These are phyloP conservation scores for Malachius bipustulatus DNA, from an alignment of 2,888 invertebrate genomes.

Conservation along the genomic window DNA sequence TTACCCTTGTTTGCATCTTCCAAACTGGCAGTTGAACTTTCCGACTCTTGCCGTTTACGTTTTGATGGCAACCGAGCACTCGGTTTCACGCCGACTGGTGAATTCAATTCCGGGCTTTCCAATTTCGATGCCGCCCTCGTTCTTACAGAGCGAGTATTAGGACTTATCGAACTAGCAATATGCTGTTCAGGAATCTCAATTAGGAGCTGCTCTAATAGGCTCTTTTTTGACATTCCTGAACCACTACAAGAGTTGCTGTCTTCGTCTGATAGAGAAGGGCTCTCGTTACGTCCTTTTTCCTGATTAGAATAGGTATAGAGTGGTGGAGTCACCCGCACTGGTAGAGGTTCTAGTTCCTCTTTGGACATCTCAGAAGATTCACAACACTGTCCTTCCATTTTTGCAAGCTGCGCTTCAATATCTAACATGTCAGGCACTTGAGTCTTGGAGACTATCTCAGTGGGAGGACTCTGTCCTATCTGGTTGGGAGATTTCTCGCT, in stretches of 20 bases:
- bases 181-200: slow-evolving; percentile 63
- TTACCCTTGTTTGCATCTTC: slow-evolving; percentile 30
- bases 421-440: slow-evolving; percentile 47
- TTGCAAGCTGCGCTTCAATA: slow-evolving; percentile 58
- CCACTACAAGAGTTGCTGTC: slow-evolving; percentile 40
- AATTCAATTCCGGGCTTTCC: slow-evolving; percentile 47
- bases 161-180: slow-evolving; percentile 21
- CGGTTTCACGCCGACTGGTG: slow-evolving; percentile 22
- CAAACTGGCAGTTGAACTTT: slow-evolving; percentile 54
- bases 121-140: slow-evolving; percentile 58
- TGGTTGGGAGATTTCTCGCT: slow-evolving; percentile 75
- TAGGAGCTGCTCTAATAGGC: slow-evolving; percentile 62
- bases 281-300: slow-evolving; percentile 42
- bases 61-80: slow-evolving; percentile 36
- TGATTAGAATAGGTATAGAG: slow-evolving; percentile 68
- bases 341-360: slow-evolving; percentile 45
- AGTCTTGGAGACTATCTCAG: slow-evolving; percentile 30
- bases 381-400: slow-evolving; percentile 44
- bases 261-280: slow-evolving; percentile 43
- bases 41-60: slow-evolving; percentile 68
- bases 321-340: slow-evolving; percentile 60
- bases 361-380: slow-evolving; percentile 14
- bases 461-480: slow-evolving; percentile 60
- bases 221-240: slow-evolving; percentile 41
- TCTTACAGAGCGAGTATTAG: slow-evolving; percentile 42